These are phyloP conservation scores for Aepyceros melampus DNA, from an alignment of 2,113 vertebrate genomes.

Conservation along the genomic window DNA sequence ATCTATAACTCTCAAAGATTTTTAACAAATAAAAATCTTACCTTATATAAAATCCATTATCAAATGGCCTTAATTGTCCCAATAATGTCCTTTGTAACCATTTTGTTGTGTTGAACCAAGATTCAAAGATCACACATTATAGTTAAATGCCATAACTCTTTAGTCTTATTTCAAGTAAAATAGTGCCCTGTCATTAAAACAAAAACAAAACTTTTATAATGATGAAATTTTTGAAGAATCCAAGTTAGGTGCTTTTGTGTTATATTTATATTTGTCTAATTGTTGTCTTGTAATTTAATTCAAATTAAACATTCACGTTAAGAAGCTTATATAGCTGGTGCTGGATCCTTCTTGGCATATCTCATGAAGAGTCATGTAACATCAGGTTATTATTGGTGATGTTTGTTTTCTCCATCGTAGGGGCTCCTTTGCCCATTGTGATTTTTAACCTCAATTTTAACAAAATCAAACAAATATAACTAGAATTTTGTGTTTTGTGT, in stretches of 20 bases:
- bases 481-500: neutral
- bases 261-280: neutral
- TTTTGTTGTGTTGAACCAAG: neutral
- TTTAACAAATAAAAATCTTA: neutral
- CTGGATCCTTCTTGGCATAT: neutral
- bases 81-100: neutral
- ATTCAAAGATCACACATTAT: neutral
- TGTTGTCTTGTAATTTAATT: neutral
- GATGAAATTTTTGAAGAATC: neutral
- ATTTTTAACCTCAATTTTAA: neutral
- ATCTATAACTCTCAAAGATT: neutral
- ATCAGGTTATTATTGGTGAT: neutral
- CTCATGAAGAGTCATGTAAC: neutral
- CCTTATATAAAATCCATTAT: neutral
- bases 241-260: neutral
- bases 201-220: neutral
- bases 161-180: neutral
- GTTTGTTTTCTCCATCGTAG: neutral
- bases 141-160: neutral
- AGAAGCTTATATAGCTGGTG: neutral
- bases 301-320: neutral
- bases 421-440: neutral
- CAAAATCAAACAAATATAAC: neutral
- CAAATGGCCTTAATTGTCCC: neutral
- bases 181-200: neutral